These are phyloP conservation scores for Halichoeres trimaculatus DNA, from an alignment of 2,113 vertebrate genomes.

Conservation along the genomic window DNA sequence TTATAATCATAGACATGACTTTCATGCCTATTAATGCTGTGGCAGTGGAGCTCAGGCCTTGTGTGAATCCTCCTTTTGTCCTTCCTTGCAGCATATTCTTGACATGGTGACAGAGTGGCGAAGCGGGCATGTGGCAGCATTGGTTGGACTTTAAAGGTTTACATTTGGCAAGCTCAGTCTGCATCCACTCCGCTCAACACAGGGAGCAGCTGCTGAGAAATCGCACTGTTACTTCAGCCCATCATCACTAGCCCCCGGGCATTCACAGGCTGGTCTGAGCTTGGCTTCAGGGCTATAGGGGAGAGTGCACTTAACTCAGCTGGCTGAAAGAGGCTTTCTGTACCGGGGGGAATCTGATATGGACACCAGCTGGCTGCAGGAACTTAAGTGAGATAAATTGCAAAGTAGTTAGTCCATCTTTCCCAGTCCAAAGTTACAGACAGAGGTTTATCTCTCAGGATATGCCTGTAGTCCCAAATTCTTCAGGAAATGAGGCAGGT, in stretches of 20 bases:
- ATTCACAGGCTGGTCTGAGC: constrained; percentile 70
- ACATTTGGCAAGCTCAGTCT: constrained; percentile 62
- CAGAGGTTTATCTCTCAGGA: constrained; percentile 65
- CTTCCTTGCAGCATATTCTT: constrained; percentile 44
- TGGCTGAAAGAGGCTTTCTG: constrained; percentile 71
- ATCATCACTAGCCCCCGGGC: constrained; percentile 75
- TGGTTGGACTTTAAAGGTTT: constrained; percentile 64
- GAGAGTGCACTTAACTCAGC: constrained; percentile 76
- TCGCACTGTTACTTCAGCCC: constrained; percentile 64
- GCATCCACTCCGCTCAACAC: constrained; percentile 44
- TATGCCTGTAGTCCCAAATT: constrained; percentile 53
- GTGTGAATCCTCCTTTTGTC: constrained; percentile 40
- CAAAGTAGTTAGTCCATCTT: constrained; percentile 68
- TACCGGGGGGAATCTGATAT: constrained; percentile 68
- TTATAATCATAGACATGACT: constrained; percentile 66
- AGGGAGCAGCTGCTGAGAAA: constrained; percentile 77
- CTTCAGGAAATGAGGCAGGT: constrained; percentile 40
- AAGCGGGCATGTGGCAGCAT: constrained; percentile 48
- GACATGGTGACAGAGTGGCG: constrained; percentile 60
- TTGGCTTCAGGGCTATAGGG: constrained; percentile 70
- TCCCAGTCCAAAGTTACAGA: constrained; percentile 68
- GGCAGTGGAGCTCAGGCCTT: constrained; percentile 31
- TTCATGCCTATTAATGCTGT: constrained; percentile 54
- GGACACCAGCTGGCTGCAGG: constrained; percentile 71
- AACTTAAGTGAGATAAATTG: constrained; percentile 80